phyloP scores from a whole-genome alignment of 2,888 invertebrate species.

The Andrena trimmerana region DNA sequence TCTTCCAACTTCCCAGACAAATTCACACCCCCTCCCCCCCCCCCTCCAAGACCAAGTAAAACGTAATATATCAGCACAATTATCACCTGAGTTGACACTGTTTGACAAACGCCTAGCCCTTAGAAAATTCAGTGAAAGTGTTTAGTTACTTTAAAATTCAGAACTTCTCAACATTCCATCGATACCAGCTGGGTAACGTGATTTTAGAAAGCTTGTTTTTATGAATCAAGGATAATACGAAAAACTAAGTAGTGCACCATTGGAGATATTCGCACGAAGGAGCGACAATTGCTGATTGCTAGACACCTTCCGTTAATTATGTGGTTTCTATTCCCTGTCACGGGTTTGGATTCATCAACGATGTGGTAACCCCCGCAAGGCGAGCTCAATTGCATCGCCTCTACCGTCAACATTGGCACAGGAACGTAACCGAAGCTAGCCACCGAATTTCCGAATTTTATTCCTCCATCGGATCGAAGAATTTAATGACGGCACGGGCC shows the following conservation, averaged over 20 bases:
- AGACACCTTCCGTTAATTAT: slow-evolving; percentile 33
- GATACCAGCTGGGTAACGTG: no score
- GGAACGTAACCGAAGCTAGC: slow-evolving; percentile 57
- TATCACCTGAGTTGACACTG: neutral
- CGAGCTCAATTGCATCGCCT: slow-evolving; percentile 60
- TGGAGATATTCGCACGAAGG: neutral
- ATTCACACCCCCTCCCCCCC: neutral
- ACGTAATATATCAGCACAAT: neutral
- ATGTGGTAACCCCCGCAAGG: slow-evolving; percentile 20
- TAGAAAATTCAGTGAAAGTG: no score
- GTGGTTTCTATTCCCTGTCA: slow-evolving; percentile 23
- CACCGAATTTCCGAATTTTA: slow-evolving; percentile 53
- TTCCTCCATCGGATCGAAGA: slow-evolving; percentile 21
- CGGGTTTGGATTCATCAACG: slow-evolving; percentile 36
- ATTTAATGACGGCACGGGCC: neutral
- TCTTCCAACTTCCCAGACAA: neutral
- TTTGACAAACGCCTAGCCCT: no score
- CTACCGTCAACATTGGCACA: slow-evolving; percentile 70
- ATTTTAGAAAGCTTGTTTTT: no score
- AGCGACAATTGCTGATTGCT: slow-evolving; percentile 9
- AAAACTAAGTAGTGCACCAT: no score
- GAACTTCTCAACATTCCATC: no score
- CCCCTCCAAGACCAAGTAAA: neutral
- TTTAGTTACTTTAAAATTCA: no score
- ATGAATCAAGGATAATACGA: no score